These are phyloP conservation scores for Mormyrops boulengeri DNA, from an alignment of 2,797 vertebrate genomes.

Conservation along the genomic window DNA sequence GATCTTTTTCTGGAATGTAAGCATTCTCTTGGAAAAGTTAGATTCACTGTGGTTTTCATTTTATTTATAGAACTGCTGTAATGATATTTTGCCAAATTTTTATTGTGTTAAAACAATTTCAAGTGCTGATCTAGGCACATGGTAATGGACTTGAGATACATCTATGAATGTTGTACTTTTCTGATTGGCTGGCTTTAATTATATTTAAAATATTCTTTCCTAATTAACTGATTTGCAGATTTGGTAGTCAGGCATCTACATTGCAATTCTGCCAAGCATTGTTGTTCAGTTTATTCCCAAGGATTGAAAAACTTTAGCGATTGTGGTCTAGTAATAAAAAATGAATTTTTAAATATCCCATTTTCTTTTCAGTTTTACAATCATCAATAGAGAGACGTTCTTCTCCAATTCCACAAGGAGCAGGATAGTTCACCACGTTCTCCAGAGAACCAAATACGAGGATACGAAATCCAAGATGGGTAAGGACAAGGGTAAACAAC, in stretches of 20 bases:
- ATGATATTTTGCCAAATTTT: neutral
- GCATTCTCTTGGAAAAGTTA: neutral
- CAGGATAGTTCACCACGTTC: constrained; percentile 91
- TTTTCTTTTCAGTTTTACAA: constrained; percentile 75
- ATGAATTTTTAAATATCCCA: neutral
- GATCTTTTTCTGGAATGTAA: neutral
- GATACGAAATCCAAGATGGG: constrained; percentile 96
- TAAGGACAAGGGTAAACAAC: constrained; percentile 49
- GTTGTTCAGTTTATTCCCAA: neutral
- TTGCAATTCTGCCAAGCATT: neutral
- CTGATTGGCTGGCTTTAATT: neutral
- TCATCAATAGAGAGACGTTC: constrained; percentile 94
- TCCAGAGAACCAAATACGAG: constrained; percentile 96
- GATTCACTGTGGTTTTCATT: neutral
- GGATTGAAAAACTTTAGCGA: neutral
- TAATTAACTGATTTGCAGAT: neutral
- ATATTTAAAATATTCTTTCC: neutral
- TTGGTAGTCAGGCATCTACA: neutral
- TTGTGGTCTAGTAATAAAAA: neutral
- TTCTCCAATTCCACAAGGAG: constrained; percentile 97
- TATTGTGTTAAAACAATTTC: neutral
- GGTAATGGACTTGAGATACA: neutral
- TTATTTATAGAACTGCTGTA: neutral
- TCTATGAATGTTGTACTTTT: neutral
- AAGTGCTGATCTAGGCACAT: neutral